Evolutionary conservation across 2,797 vertebrate genomes (phyloP).

Genomic region (Natrix natrix): DNA sequence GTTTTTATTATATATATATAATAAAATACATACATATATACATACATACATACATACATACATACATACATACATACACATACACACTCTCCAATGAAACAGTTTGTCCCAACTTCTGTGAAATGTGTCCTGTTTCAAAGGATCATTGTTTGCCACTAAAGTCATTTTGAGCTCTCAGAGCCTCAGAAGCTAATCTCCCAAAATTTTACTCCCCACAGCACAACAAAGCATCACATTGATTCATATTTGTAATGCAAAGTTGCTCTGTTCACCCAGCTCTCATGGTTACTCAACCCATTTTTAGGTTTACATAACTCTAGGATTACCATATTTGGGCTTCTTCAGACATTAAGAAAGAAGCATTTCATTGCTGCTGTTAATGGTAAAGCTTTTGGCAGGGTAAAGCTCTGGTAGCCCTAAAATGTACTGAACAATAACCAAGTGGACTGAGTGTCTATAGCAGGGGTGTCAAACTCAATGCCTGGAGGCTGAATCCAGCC

Average conservation of each 20-base stretch:
- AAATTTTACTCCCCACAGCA: not conserved
- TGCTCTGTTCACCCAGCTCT: not conserved
- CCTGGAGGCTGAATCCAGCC: no score
- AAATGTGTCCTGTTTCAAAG: slow-evolving; percentile 1
- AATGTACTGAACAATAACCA: not conserved
- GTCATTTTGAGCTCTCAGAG: not conserved
- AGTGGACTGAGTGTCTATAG: not conserved
- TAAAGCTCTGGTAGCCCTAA: not conserved
- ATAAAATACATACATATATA: no score
- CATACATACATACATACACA: no score
- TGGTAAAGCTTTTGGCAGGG: not conserved
- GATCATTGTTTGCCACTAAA: not conserved
- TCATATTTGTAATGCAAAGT: not conserved
- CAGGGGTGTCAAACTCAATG: no score
- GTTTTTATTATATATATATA: no score
- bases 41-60: no score
- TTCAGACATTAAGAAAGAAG: not conserved
- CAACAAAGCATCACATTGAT: not conserved
- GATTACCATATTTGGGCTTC: not conserved
- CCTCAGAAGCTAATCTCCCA: not conserved
- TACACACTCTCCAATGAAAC: not conserved
- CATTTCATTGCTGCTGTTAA: not conserved
- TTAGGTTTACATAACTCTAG: not conserved
- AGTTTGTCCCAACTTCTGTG: not conserved
- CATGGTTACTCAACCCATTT: not conserved